Base-by-base conservation (phyloP, 1,140 invertebrate species). In the Leptinotarsa lineolata region DNA sequence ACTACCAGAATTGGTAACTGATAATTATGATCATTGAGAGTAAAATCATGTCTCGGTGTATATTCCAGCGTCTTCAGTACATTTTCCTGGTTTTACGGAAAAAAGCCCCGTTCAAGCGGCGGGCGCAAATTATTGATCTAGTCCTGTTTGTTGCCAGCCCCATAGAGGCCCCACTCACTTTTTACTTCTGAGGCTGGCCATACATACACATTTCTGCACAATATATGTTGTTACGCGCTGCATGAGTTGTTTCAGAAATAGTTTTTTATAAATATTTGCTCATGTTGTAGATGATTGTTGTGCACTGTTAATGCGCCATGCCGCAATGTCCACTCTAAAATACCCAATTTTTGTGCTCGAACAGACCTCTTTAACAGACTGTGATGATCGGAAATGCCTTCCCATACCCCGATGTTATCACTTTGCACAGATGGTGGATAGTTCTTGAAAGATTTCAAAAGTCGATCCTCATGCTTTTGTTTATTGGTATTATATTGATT, bases 381-480 rank as follows among this genome's bases (percentile, higher is more conserved):
- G 83, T 84, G 83, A 84, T 84, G 79, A 83, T 82, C 78, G 81
- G 82, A 84, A 83, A 83, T 83, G 82, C 82, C 83, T 84, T 84
- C 77, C 83, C 81, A 74, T 75, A 79, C 59, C 80, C 75, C 73
- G 74, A 79, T 72, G 73, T 78, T 79, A 78, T 77, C 78, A 78
- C 79, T 77, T 76, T 75, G 76, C 75, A 73, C 66, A 58, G 71
- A 72, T 72, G 63, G 71, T 67, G 69, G 13, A 59, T 61, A 44
- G 22, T 24, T 70, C 58, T 67, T 30, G 48, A 68, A 54, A 54
- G 16, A 54, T 54, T 5, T 5, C 48, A 15, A 13, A 54, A 54
- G 48, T 54, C 48, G 48, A 54, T 54, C 48, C 48, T 18, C 48
- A 18, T 54, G 48, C 48, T 54, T 54, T 54, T 18, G 48, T 54